Evolutionary conservation across 2,113 vertebrate species (phyloP), one percentile per base, ranked within the genome.

Genomic region (Trochalopteron elliotii): DNA sequence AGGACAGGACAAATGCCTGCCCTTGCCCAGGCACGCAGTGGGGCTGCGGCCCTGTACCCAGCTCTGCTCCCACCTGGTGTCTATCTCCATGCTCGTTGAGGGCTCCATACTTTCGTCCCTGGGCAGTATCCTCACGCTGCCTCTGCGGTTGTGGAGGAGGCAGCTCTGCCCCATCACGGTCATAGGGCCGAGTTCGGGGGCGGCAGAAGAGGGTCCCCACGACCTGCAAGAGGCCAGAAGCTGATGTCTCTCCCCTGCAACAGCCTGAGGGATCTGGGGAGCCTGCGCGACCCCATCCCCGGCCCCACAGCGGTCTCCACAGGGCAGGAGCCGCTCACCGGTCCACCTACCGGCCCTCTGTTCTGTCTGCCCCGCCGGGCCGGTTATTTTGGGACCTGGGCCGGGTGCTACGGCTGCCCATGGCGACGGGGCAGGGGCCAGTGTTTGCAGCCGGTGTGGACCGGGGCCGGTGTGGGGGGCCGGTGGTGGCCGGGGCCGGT

Each of bases 1-100:
- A 12, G 39, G 35, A 53, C 76, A 71, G 45, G 60, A 21, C 81
- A 39, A 13, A 17, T 0, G 3, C 37, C 47, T 72, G 88, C 33
- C 74, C 56, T 11, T 2, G 4, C 42, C 57, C 28, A 33, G 24
- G 49, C 40, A 40, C 35, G 8, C 4, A 1, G 40, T 2, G 17
- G 40, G 45, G 17, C 20, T 37, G 35, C 7, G n/a, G 27, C 9
- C 2, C 33, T 9, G 0, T 17, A 33, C 45, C 31, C 10, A 4
- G n/a, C 39, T 23, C 47, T 71, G 85, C 68, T 94, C 93, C 80
- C 83, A 94, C 95, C 93, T 96, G 55, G 13, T 37, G 31, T 79
- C 71, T 5, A 49, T 0, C 0, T 74, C 90, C 40, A 59, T n/a
- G 33, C 40, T 42, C 49, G 27, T 3, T 4, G 7, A 59, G 19